Percentiles rank a stretch among this genome's conserved stretches.
Evolutionary conservation across 2,888 invertebrate species (phyloP).

Genomic region (Rhamphomyia laevipes): DNA sequence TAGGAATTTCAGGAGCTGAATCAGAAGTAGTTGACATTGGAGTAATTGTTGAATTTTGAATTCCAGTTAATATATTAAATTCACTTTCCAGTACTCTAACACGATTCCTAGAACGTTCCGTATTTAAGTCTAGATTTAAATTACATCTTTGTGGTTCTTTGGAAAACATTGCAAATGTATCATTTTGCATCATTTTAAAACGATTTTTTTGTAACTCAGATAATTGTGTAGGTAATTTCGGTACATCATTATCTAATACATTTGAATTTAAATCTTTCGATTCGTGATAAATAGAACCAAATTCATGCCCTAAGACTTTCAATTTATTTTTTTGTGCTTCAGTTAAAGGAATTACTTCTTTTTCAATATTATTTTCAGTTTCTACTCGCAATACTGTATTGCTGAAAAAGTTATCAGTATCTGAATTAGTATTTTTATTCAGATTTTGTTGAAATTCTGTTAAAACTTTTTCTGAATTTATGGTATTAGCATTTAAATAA

Average conservation of each 20-base stretch:
- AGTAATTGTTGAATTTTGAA: conserved; percentile 18
- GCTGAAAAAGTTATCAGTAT: conserved; percentile 14
- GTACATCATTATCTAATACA: conserved; percentile 8
- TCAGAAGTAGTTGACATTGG: conserved; percentile 28
- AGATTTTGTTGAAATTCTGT: conserved; percentile 24
- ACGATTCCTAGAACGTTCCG: conserved; percentile 22
- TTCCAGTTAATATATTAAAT: conserved; percentile 22
- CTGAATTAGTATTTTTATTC: conserved; percentile 17
- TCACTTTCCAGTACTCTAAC: conserved; percentile 24
- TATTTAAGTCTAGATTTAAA: conserved; percentile 23
- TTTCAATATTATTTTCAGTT: background rate
- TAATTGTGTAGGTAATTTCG: background rate
- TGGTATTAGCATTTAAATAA: conserved; percentile 27
- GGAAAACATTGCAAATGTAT: conserved; percentile 22
- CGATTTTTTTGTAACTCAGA: conserved; percentile 31
- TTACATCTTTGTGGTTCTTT: conserved; percentile 18
- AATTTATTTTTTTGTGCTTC: conserved; percentile 49
- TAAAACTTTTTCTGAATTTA: conserved; percentile 5
- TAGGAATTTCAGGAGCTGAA: conserved; percentile 9
- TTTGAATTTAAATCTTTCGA: conserved; percentile 27
- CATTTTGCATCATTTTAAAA: conserved; percentile 29
- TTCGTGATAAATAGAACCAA: conserved; percentile 35
- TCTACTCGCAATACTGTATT: conserved; percentile 5
- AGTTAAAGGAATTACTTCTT: conserved; percentile 31
- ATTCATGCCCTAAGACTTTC: conserved; percentile 50